These are phyloP conservation scores for Oenanthe melanoleuca DNA, from an alignment of 2,113 vertebrate genomes.

Conservation along the genomic window DNA sequence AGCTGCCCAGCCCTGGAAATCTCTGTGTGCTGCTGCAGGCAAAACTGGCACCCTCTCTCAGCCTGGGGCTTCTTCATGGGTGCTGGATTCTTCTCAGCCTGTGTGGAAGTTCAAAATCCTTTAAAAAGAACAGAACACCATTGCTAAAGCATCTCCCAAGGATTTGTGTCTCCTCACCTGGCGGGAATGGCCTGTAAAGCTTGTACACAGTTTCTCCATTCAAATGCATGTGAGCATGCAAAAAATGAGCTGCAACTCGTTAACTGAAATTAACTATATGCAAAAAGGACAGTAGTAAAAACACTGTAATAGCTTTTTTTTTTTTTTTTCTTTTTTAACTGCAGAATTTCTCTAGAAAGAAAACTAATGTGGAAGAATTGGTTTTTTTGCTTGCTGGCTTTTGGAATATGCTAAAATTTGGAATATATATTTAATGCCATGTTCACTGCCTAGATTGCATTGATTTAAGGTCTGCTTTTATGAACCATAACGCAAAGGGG, in stretches of 20 bases:
- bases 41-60: not conserved
- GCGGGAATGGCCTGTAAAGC: not conserved
- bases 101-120: not conserved
- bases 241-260: not conserved
- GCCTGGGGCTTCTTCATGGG: accelerated
- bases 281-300: not conserved
- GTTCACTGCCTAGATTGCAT: not conserved
- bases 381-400: not conserved
- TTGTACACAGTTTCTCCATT: not conserved
- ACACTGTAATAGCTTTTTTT: not conserved
- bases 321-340: not conserved
- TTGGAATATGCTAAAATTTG: not conserved
- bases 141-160: not conserved
- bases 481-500: not conserved
- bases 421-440: too few relatives aligned
- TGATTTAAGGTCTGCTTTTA: not conserved
- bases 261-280: not conserved
- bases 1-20: not conserved
- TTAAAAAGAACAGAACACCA: not conserved
- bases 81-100: not conserved
- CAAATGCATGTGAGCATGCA: not conserved
- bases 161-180: not conserved
- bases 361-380: not conserved
- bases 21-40: not conserved
- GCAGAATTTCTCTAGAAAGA: not conserved